Conservation (phyloP, 2,888 invertebrate species). For the Megamerina dolium region DNA sequence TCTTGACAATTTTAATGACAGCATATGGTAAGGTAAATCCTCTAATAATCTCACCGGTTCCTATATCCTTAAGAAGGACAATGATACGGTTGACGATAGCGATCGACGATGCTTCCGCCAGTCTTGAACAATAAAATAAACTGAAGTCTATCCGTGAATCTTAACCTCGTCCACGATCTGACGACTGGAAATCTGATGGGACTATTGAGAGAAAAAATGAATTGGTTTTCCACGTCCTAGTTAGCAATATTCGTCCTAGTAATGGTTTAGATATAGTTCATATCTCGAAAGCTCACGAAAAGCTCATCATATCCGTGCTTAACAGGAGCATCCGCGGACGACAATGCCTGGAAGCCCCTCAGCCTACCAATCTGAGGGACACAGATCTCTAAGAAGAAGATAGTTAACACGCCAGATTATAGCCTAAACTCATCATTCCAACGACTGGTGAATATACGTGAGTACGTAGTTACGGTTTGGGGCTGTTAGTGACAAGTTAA, state of each 20-base stretch:
- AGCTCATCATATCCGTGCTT: too few relatives aligned
- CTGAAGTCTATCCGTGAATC: neutral
- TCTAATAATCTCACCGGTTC: neutral
- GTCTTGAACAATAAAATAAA: neutral
- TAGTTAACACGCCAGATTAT: too few relatives aligned
- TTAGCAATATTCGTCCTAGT: neutral
- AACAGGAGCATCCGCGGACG: too few relatives aligned
- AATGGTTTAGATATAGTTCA: neutral
- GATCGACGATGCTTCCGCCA: conserved; percentile 1
- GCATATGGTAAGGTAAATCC: neutral
- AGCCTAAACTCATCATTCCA: too few relatives aligned
- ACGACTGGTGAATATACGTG: too few relatives aligned
- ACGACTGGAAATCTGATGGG: conserved; percentile 1
- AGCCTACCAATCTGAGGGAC: conserved; percentile 1
- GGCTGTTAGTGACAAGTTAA: too few relatives aligned
- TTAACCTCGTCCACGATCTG: conserved; percentile 3
- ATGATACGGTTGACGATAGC: conserved; percentile 6
- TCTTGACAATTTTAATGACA: neutral
- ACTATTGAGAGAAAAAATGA: neutral
- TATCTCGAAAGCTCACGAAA: neutral
- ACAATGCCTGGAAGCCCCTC: too few relatives aligned
- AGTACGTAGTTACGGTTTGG: too few relatives aligned
- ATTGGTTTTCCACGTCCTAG: neutral
- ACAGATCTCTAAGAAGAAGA: neutral
- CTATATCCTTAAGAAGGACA: neutral